Evolutionary conservation across 1,140 invertebrate genomes (phyloP).

Genomic region (Lordiphosa collinella): DNA sequence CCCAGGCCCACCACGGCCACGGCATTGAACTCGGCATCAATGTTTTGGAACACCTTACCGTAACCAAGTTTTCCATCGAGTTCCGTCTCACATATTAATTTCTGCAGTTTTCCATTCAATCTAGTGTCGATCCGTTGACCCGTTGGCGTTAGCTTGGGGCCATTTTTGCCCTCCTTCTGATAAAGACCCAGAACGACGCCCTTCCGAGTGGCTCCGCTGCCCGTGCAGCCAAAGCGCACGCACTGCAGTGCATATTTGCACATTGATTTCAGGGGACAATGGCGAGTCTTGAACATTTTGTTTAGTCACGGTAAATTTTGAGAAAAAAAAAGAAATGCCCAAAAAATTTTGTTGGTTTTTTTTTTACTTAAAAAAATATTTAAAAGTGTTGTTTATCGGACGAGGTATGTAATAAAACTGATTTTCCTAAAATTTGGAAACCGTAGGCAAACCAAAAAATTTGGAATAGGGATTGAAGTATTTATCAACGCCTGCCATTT

Average conservation of each 20-base stretch:
- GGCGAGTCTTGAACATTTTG: too few species aligned
- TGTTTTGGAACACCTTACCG: conserved; percentile 83
- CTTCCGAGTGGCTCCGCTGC: conserved; percentile 10
- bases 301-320: too few species aligned
- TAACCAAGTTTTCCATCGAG: conserved; percentile 79
- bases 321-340: too few species aligned
- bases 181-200: conserved; percentile 73
- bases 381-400: conserved; percentile 23
- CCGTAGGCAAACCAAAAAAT: too few species aligned
- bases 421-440: too few species aligned
- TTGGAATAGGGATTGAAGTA: too few species aligned
- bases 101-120: conserved; percentile 51
- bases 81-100: conserved; percentile 52
- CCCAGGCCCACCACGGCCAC: conserved; percentile 86
- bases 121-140: conserved; percentile 62
- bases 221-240: conserved; percentile 11
- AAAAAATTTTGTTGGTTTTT: too few species aligned
- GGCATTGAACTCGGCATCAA: conserved; percentile 82
- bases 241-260: not conserved
- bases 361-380: not conserved
- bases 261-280: too few species aligned
- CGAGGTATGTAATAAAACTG: conserved; percentile 25
- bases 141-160: conserved; percentile 52
- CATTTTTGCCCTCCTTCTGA: conserved; percentile 61
- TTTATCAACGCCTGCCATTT: too few species aligned